A percentile compares a stretch with the other conserved stretches of the same genome.
These are phyloP conservation scores for Zhengitettix transpicula DNA, from an alignment of 2,888 invertebrate genomes.

Conservation along the genomic window DNA sequence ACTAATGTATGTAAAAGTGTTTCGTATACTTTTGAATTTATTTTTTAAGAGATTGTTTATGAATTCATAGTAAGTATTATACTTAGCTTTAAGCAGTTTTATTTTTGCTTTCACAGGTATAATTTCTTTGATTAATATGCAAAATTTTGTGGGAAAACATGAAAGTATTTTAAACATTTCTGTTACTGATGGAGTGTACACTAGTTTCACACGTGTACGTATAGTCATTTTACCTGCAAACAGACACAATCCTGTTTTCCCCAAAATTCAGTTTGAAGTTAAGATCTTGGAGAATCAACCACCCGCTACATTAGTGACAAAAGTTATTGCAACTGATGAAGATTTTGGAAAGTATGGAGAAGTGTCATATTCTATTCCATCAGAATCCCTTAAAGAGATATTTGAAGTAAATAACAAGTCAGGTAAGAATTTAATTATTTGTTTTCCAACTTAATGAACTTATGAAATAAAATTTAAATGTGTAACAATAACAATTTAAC, in stretches of 20 bases:
- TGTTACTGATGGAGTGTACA: slow-evolving; percentile 90
- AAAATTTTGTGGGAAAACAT: slow-evolving; percentile 49
- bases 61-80: too few relatives aligned
- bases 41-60: too few relatives aligned
- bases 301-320: slow-evolving; percentile 56
- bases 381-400: slow-evolving; percentile 49
- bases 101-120: slow-evolving; percentile 33
- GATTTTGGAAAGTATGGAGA: slow-evolving; percentile 60
- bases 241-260: slow-evolving; percentile 60
- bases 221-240: slow-evolving; percentile 66
- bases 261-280: slow-evolving; percentile 59
- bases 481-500: neutral
- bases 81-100: too few relatives aligned
- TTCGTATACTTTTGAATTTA: too few relatives aligned
- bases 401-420: slow-evolving; percentile 55
- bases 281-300: slow-evolving; percentile 65
- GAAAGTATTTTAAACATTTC: slow-evolving; percentile 71
- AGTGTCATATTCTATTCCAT: slow-evolving; percentile 62
- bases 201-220: slow-evolving; percentile 68
- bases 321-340: slow-evolving; percentile 62
- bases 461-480: slow-evolving; percentile 1
- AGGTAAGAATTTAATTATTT: slow-evolving; percentile 27
- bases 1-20: too few relatives aligned
- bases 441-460: neutral
- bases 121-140: slow-evolving; percentile 55